phyloP scores from a whole-genome alignment of 2,888 invertebrate genomes.

The Agonopterix heracliana region DNA sequence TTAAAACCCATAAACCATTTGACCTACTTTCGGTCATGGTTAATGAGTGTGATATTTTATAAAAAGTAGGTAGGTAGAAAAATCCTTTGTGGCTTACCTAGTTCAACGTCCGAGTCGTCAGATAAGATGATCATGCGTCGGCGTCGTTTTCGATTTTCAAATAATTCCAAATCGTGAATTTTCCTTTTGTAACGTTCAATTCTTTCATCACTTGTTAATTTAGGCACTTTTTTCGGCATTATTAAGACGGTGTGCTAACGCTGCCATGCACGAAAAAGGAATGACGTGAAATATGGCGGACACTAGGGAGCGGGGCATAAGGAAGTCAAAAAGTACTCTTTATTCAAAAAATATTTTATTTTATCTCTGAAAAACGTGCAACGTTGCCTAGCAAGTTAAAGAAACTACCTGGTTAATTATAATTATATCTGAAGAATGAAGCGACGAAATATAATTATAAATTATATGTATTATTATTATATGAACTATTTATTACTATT shows the following conservation, averaged over 20 bases:
- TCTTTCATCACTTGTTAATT: conserved; percentile 2
- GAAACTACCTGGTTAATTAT: no score
- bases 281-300: no score
- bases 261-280: conserved; percentile 12
- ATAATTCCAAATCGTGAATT: neutral
- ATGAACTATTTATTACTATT: no score
- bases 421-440: neutral
- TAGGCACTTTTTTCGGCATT: conserved; percentile 5
- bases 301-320: no score
- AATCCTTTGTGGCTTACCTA: neutral
- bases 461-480: neutral
- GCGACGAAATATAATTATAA: neutral
- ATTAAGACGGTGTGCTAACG: conserved; percentile 4
- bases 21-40: no score
- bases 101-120: neutral
- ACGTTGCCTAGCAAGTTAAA: no score
- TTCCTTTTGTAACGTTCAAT: neutral
- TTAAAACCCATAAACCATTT: no score
- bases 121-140: neutral
- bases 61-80: neutral
- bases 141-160: neutral
- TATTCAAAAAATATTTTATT: no score
- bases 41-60: no score
- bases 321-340: no score
- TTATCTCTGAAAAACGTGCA: no score